Evolutionary conservation across 2,797 vertebrate genomes (phyloP).

Genomic region (Sebastes goodei): DNA sequence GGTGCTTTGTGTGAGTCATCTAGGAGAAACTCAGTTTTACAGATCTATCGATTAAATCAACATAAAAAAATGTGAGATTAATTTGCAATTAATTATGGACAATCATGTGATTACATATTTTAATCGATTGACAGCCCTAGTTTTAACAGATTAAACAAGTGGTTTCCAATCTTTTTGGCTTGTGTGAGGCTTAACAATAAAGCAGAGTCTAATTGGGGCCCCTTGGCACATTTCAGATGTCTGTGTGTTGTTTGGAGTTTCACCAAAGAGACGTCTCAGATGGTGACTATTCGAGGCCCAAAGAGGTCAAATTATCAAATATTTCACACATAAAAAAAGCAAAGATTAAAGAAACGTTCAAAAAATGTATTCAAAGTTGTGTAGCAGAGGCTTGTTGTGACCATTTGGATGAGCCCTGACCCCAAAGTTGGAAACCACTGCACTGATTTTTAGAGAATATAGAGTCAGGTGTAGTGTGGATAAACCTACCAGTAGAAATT

Average conservation of each 20-base stretch:
- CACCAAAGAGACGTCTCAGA: not conserved
- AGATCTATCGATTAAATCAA: too few species aligned
- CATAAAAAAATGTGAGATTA: too few species aligned
- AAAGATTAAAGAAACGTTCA: not conserved
- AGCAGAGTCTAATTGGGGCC: too few species aligned
- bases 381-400: not conserved
- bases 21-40: too few species aligned
- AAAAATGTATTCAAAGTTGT: not conserved
- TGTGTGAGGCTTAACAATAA: not conserved
- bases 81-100: too few species aligned
- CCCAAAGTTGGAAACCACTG: not conserved
- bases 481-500: slow-evolving; percentile 94
- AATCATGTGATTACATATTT: too few species aligned
- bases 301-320: not conserved
- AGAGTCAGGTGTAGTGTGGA: not conserved
- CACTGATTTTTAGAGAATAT: not conserved
- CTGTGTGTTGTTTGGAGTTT: too few species aligned
- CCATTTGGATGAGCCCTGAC: not conserved
- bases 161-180: not conserved
- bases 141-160: too few species aligned
- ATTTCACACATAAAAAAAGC: not conserved
- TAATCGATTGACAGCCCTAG: too few species aligned
- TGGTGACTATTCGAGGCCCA: not conserved
- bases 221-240: too few species aligned
- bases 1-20: too few species aligned